Conservation (phyloP, 2,888 invertebrate species). For the Acanthosepion lycidas region DNA sequence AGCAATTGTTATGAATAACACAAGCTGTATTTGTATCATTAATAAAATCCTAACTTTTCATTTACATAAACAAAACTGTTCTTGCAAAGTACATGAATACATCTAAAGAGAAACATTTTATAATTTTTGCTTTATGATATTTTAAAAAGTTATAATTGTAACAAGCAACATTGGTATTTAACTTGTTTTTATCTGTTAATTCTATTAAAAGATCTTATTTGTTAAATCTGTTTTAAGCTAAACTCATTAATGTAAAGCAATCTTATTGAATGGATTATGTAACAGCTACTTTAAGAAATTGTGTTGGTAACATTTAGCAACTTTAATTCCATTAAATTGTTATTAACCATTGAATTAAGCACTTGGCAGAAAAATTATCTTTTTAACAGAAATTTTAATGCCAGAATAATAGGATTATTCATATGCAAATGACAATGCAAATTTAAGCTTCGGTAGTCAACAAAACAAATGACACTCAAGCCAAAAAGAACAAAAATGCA, state of each 20-base stretch:
- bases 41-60: not conserved
- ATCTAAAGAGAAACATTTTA: not conserved
- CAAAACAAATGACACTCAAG: not conserved
- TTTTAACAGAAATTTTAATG: not conserved
- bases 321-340: constrained; percentile 1
- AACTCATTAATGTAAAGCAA: not conserved
- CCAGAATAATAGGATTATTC: not conserved
- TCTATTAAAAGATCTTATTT: not conserved
- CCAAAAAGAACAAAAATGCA: not conserved
- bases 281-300: not conserved
- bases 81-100: not conserved
- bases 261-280: not conserved
- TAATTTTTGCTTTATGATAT: not conserved
- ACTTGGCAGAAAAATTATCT: not conserved
- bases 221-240: not conserved
- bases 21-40: too few relatives aligned
- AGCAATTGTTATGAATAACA: too few relatives aligned
- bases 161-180: not conserved
- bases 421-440: not conserved
- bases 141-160: not conserved
- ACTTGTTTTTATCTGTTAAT: not conserved
- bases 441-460: not conserved
- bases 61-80: not conserved
- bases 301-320: not conserved
- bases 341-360: not conserved